These are phyloP conservation scores for Andrena trimmerana DNA, from an alignment of 2,888 invertebrate genomes.

Conservation along the genomic window DNA sequence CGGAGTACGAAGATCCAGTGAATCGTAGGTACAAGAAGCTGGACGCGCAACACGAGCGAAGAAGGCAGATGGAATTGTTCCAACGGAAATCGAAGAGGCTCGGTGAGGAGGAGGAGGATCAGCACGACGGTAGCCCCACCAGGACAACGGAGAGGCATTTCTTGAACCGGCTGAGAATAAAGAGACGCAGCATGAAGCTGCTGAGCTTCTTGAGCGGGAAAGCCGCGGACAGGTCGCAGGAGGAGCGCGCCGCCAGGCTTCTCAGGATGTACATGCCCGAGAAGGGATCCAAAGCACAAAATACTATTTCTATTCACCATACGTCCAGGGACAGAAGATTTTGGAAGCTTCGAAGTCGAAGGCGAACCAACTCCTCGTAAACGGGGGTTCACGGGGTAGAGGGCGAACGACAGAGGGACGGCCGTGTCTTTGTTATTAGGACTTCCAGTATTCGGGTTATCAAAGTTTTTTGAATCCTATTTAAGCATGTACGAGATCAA, in stretches of 20 bases:
- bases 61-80: conserved; percentile 73
- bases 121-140: conserved; percentile 60
- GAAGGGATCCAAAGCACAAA: conserved; percentile 75
- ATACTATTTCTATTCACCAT: conserved; percentile 82
- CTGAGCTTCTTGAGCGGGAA: conserved; percentile 82
- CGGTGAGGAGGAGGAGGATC: conserved; percentile 72
- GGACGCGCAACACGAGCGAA: conserved; percentile 73
- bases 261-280: conserved; percentile 81
- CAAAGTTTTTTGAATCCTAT: conserved; percentile 60
- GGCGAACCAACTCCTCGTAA: conserved; percentile 81
- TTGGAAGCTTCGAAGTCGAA: conserved; percentile 82
- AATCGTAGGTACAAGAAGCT: conserved; percentile 57
- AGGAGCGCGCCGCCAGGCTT: conserved; percentile 79
- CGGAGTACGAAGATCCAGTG: conserved; percentile 37
- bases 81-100: conserved; percentile 77
- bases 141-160: conserved; percentile 76
- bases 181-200: conserved; percentile 80
- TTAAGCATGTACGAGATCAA: conserved; percentile 62
- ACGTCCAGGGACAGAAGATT: conserved; percentile 83
- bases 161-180: conserved; percentile 76
- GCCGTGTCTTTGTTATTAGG: conserved; percentile 64
- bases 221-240: conserved; percentile 78
- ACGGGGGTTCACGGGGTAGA: conserved; percentile 1
- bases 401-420: neutral
- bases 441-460: conserved; percentile 76